Conservation (phyloP, 2,888 invertebrate species). For the Ennomos fuscantarius region DNA sequence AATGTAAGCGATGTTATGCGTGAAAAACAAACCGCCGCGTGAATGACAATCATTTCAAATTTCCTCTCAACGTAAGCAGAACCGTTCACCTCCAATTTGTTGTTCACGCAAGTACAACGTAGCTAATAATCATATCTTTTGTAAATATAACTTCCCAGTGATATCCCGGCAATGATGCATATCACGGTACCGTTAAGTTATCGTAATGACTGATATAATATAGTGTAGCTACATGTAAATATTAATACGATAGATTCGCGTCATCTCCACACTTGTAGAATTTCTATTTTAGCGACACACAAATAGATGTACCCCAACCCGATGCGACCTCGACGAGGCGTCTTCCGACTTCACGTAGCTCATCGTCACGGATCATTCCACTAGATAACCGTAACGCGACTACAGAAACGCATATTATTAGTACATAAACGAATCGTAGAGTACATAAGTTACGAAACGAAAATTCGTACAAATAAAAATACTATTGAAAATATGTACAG, state of each 20-base stretch:
- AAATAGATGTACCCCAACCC: conserved; percentile 55
- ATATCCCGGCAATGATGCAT: conserved; percentile 83
- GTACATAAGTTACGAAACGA: conserved; percentile 31
- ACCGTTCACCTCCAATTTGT: conserved; percentile 44
- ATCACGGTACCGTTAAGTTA: conserved; percentile 66
- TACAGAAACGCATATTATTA: conserved; percentile 30
- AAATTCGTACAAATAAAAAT: conserved; percentile 73
- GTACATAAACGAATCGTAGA: conserved; percentile 28
- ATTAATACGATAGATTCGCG: conserved; percentile 35
- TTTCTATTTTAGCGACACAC: conserved; percentile 64
- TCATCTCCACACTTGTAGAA: conserved; percentile 55
- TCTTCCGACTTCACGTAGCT: conserved; percentile 50
- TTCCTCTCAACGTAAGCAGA: conserved; percentile 18
- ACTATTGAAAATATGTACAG: conserved; percentile 83
- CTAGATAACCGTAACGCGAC: conserved; percentile 65
- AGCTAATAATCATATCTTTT: conserved; percentile 60
- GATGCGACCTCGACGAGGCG: conserved; percentile 41
- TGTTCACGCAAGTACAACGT: conserved; percentile 45
- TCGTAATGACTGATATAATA: conserved; percentile 69
- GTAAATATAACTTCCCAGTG: conserved; percentile 68
- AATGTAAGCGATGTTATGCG: conserved; percentile 41
- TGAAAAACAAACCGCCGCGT: conserved; percentile 40
- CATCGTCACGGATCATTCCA: conserved; percentile 45
- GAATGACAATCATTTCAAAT: conserved; percentile 15
- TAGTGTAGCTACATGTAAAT: conserved; percentile 41